Conservation (phyloP, 2,113 vertebrate species). For the Mastomys coucha region DNA sequence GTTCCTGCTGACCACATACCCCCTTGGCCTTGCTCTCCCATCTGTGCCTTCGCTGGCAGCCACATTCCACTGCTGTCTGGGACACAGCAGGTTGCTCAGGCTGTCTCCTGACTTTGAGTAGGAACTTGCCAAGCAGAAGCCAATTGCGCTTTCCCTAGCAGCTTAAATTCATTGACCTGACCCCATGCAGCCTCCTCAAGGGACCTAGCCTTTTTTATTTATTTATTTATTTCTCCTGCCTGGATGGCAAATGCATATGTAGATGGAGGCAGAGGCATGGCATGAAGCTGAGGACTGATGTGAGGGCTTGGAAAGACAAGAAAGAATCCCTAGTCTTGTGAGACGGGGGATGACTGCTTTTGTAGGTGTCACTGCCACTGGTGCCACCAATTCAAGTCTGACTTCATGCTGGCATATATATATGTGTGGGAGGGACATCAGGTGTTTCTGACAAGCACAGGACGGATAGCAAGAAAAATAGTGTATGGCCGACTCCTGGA, state of each 20-base stretch:
- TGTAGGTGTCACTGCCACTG: not conserved
- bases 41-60: not conserved
- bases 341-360: not conserved
- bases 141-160: not conserved
- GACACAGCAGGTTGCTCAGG: not conserved
- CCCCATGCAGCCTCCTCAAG: not conserved
- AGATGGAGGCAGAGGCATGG: not conserved
- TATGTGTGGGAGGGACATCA: constrained; percentile 41
- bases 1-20: not conserved
- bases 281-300: not conserved
- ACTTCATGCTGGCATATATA: constrained; percentile 43
- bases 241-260: not conserved
- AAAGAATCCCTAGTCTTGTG: not conserved
- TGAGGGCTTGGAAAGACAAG: not conserved
- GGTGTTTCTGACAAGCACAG: constrained; percentile 37
- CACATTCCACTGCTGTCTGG: not conserved
- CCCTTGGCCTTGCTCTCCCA: not conserved
- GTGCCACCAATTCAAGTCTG: constrained; percentile 50
- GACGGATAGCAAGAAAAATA: constrained; percentile 9
- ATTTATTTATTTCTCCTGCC: not conserved
- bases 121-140: not conserved
- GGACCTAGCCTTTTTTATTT: not conserved
- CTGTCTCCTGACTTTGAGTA: not conserved
- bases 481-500: not conserved
- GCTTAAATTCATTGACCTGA: not conserved